phyloP scores from a whole-genome alignment of 2,113 vertebrate species.

The Tautogolabrus adspersus region DNA sequence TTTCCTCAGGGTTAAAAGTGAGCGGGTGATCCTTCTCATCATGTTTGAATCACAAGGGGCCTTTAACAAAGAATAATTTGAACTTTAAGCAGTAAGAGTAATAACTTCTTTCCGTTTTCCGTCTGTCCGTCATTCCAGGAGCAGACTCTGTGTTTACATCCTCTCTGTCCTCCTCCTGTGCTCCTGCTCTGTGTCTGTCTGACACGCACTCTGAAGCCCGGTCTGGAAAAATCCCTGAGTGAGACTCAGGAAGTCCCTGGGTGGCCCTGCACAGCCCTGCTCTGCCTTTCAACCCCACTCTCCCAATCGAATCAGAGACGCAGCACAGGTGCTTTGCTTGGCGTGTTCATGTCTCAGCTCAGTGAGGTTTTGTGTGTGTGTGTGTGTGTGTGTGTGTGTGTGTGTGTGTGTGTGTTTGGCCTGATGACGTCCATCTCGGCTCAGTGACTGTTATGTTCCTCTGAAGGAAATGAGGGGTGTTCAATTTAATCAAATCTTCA shows the following conservation, averaged over 20 bases:
- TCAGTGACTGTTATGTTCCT: conserved; percentile 32
- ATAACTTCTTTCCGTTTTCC: not conserved
- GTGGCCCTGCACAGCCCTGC: conserved; percentile 43
- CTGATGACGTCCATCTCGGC: conserved; percentile 34
- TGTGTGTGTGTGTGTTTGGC: not conserved
- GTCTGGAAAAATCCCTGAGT: conserved; percentile 48
- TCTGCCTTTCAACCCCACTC: conserved; percentile 34
- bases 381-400: not conserved
- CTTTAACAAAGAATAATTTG: not conserved
- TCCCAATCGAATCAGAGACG: conserved; percentile 42
- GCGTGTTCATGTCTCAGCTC: not conserved
- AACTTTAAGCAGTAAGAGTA: not conserved
- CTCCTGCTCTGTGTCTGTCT: conserved; percentile 43
- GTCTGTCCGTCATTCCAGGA: conserved; percentile 3
- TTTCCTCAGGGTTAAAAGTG: too few relatives aligned
- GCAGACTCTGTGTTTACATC: conserved; percentile 36
- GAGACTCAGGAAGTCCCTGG: conserved; percentile 53
- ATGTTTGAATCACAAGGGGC: not conserved
- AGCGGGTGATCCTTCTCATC: not conserved
- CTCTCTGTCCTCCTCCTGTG: not conserved
- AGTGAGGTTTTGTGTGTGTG: too few relatives aligned
- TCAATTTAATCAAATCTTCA: conserved; percentile 34
- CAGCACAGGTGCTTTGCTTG: conserved; percentile 38
- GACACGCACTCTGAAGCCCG: conserved; percentile 31
- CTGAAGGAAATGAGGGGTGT: conserved; percentile 24